Base-by-base conservation (phyloP, 2,797 vertebrate genomes). In the Gymnoscopelus microlampas region DNA sequence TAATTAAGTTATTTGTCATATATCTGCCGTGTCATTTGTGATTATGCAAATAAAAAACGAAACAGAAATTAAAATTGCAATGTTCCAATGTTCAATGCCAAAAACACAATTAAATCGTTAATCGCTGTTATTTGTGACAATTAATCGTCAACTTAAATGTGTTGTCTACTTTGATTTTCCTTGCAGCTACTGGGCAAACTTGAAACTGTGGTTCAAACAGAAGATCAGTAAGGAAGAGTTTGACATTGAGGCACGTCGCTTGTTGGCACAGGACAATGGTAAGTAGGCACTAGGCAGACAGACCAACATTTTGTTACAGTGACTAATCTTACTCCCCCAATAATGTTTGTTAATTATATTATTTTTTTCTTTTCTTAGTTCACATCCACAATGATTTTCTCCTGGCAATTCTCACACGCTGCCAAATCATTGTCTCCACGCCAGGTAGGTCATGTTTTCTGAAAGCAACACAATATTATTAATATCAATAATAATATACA, bases 141-240 rank as follows among this genome's bases (percentile, higher is more conserved):
- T 19, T 19, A 19, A 19, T 19, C 19, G 51, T 19, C 19, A 13
- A 23, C 8, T 56, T 9, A 1, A 1, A 47, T 59, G 23, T 50
- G 49, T 7, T 6, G 0, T 49, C 29, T 71, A 5, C 65, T 9
- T 55, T 58, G 5, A 56, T 3, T 63, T 0, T 74, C 5, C 12
- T 54, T 68, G n/a, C 65, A 99, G 98, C 82, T 99, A 99, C 77
- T 99, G 98, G 98, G 97, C 98, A 24, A 99, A 99, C 86, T 67
- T 99, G 68, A 99, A 99, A 80, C 89, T 99, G 0, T 99, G 98
- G 98, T 99, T 99, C 88, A 99, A 99, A 84, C 98, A 99, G 70
- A 99, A 99, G 88, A 99, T 99, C 85, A 99, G 97, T 74, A 99
- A 99, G 71, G 98, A 99, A 73, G 98, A 99, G 86, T 99, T 99